Evolutionary conservation across 1,140 invertebrate genomes (phyloP).

Genomic region (Drosophila rhopaloa): DNA sequence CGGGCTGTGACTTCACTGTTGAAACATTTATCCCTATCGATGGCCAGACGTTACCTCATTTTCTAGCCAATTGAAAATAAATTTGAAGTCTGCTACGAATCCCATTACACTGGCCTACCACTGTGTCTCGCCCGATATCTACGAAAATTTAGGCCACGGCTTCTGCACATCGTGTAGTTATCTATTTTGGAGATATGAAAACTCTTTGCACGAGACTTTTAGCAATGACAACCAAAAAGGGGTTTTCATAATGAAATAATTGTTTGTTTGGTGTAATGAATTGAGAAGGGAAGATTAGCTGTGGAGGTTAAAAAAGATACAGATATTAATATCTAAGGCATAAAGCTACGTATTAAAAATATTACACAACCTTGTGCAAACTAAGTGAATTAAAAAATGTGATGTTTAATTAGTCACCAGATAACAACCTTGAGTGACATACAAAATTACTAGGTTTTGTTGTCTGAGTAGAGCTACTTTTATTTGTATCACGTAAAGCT

Average conservation of each 20-base stretch:
- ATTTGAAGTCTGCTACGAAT: constrained; percentile 29
- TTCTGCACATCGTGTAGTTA: constrained; percentile 42
- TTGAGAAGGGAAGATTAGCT: constrained; percentile 5
- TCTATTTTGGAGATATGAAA: constrained; percentile 68
- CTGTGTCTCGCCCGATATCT: constrained; percentile 57
- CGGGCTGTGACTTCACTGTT: constrained; percentile 2
- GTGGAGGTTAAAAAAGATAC: constrained; percentile 6
- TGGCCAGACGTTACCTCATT: background rate
- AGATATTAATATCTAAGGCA: background rate
- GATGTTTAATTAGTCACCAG: constrained; percentile 23
- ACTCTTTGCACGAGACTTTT: constrained; percentile 43
- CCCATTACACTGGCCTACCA: constrained; percentile 29
- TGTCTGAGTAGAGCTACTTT: constrained; percentile 6
- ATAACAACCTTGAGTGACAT: constrained; percentile 17
- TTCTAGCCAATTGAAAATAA: constrained; percentile 21
- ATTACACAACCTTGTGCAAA: constrained; percentile 27
- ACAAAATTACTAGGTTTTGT: background rate
- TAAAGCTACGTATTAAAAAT: constrained; percentile 2
- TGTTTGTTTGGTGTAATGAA: constrained; percentile 17
- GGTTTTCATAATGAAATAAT: constrained; percentile 17
- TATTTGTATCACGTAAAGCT: constrained; percentile 7
- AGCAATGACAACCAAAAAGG: constrained; percentile 38
- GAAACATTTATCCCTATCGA: constrained; percentile 9
- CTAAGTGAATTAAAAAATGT: constrained; percentile 34
- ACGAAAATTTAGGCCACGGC: constrained; percentile 65